Base-by-base conservation (phyloP, 2,797 vertebrate genomes). In the Otolemur crassicaudatus region DNA sequence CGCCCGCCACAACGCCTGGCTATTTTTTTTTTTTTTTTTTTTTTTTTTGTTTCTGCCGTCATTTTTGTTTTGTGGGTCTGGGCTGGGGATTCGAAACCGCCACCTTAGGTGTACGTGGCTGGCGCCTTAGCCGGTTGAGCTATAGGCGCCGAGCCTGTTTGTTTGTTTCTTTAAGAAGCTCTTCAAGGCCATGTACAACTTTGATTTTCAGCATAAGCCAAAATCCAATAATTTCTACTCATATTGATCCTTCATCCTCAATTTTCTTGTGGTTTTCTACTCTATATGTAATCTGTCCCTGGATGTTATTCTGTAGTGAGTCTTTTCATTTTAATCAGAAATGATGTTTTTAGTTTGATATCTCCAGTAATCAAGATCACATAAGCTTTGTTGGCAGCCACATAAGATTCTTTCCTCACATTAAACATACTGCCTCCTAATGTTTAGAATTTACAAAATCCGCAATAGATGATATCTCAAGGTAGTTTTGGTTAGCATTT, bases 191-290 rank as follows among this genome's bases (percentile, higher is more conserved):
- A 87, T 84, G 40, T 10, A 60, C 31, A 34, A 34, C 2, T 85
- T 90, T 95, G 65, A 91, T 91, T 96, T 95, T 17, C 2, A 65
- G 25, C 29, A 79, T 13, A 90, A 92, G 46, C 31, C 37, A 91
- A 61, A 61, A 5, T 1, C 23, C n/a, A 76, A 9, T 34, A 95
- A 83, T 70, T 92, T 7, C 58, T 34, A 20, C 2, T 90, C 12
- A 31, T 43, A 31, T 31, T 87, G 37, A 43, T 56, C 27, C 43
- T 92, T 6, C n/a, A 7, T 94, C 25, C 20, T 82, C 22, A 87
- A 69, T 11, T 14, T 56, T 31, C 4, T 89, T 53, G 37, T 27
- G 72, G 29, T 73, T 11, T 14, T 17, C 17, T 22, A 37, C 8
- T 70, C 5, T 25, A 4, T 25, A 10, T 8, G 1, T 49, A 86